Base-by-base conservation (phyloP, 2,888 invertebrate species). In the Sisyra terminalis region DNA sequence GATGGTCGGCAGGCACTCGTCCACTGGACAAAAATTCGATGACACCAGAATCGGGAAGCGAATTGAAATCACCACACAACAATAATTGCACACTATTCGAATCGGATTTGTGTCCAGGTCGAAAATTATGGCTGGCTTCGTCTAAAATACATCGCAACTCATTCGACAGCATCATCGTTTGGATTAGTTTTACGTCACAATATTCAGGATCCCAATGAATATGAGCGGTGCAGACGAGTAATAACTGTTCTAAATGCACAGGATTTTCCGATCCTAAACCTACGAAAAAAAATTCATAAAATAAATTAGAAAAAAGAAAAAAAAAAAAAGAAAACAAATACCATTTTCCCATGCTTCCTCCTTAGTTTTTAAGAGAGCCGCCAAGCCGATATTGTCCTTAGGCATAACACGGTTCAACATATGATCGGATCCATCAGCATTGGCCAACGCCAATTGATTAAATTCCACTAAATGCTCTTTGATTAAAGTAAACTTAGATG, bases 201-300 rank as follows among this genome's bases (percentile, higher is more conserved):
- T 84, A 97, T 67, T 98, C 96, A 0, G 98, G 98, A 70, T 99
- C 97, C 98, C 98, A 99, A 64, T 98, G 97, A 54, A 98, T 92
- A 66, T 98, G 98, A 29, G 97, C 96, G 24, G 96, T 98, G 64
- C 96, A 94, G 41, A 98, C 93, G 46, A 97, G 69, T 47, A 98
- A 71, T 14, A 89, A 88, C 58, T 89, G 88, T 51, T 78, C 77
- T 50, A 79, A 70, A 66, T 77, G 79, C 24, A 24, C 24, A 47
- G 74, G 75, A 50, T 78, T 73, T 57, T 90, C 87, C 8, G 76
- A 68, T 41, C 24, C 35, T 13, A 34, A 38, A 38, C 24, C 24
- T 38, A 24, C 6, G 6, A 37, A 36, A 3, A 16, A 29, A 8
- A 29, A 29, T 9, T 8, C 7, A 29, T 29, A 14, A 9, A 35